Base-by-base conservation (phyloP, 1,140 invertebrate genomes). In the Rhopalosiphum maidis region DNA sequence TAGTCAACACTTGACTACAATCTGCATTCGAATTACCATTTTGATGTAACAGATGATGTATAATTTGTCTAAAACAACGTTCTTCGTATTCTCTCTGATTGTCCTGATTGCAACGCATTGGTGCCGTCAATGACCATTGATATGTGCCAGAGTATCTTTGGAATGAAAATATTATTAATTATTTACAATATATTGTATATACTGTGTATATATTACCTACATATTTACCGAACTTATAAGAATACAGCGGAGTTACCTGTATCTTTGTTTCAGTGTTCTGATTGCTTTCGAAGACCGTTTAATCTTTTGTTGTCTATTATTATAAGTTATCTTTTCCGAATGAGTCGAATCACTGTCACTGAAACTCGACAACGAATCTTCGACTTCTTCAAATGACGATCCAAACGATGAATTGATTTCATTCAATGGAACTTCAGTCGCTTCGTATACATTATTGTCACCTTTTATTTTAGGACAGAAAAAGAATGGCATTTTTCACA, bases 41-140 rank as follows among this genome's bases (percentile, higher is more conserved):
- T 91, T 92, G 93, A 88, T 94, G 93, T 37, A 95, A 95, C 41
- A 95, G 95, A 77, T 97, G 95, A 7, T 95, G 95, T 41, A 96
- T 95, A 96, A 98, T 97, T 95, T 97, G 96, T 83, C 96, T 95
- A 82, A 97, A 96, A 3, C 96, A 96, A 94, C 96, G 96, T 95
- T 98, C 98, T 95, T 98, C 98, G 94, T 96, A 97, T 88, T 98
- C 97, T 43, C 98, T 95, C 95, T 98, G 98, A 94, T 97, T 97
- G 95, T 98, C 97, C 95, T 98, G 98, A 95, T 98, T 98, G 94
- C 97, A 97, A 94, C 97, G 96, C 46, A 97, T 96, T 2, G 97
- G 97, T 85, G 97, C 95, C 94, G 97, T 96, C 21, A 96, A 94
- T 93, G 96, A 97, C 98, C 98, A 98, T 94, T 96, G 96, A 51